phyloP scores from a whole-genome alignment of 2,797 vertebrate species.

The Holocentrus rufus region DNA sequence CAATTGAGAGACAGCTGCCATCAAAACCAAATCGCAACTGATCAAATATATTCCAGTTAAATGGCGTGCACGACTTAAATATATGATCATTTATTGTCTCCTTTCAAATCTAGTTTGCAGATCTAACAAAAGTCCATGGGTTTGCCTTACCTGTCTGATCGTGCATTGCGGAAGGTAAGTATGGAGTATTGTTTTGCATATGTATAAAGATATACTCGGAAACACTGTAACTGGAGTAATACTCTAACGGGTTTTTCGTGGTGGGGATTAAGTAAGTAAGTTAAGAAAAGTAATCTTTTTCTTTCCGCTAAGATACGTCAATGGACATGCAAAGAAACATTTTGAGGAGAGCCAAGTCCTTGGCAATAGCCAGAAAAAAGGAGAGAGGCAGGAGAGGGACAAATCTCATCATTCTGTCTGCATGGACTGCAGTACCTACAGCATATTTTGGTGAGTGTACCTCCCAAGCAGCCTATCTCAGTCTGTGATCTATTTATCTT shows the following conservation, averaged over 20 bases:
- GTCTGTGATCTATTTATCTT: conserved; percentile 4
- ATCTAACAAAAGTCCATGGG: conserved; percentile 99
- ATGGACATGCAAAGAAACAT: conserved; percentile 98
- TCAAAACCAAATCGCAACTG: too few relatives aligned
- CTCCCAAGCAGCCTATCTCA: background rate
- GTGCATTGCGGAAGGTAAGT: conserved; percentile 97
- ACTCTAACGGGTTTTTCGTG: too few relatives aligned
- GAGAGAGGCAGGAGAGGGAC: conserved; percentile 88
- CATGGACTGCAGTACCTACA: conserved; percentile 99
- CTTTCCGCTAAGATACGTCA: conserved; percentile 89
- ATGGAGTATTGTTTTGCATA: background rate
- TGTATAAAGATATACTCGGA: too few relatives aligned
- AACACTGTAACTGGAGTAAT: background rate
- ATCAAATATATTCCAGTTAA: too few relatives aligned
- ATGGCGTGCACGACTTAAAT: too few relatives aligned
- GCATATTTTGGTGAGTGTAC: conserved; percentile 92
- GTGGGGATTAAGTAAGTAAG: background rate
- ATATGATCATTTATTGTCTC: background rate
- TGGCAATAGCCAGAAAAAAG: conserved; percentile 85
- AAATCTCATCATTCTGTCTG: conserved; percentile 91
- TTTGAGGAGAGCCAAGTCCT: conserved; percentile 91
- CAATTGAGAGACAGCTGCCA: too few relatives aligned
- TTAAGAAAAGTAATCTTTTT: conserved; percentile 19
- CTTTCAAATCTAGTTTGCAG: conserved; percentile 88
- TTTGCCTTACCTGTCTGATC: conserved; percentile 95